Base-by-base conservation (phyloP, 2,797 vertebrate genomes). In the Poecilia picta region DNA sequence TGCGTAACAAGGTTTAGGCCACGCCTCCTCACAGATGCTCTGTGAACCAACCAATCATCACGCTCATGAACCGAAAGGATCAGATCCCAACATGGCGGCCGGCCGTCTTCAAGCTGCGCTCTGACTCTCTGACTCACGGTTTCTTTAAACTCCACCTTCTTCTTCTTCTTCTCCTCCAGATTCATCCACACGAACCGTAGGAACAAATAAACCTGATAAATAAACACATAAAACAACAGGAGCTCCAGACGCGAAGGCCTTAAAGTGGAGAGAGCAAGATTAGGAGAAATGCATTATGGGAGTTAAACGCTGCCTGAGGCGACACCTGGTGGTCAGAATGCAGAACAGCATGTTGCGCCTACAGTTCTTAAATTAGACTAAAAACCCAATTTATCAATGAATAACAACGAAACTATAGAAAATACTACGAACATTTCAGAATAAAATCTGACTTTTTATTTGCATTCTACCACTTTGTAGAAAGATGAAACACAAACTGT, bases 31-130 rank as follows among this genome's bases (percentile, higher is more conserved):
- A 94, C 91, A 28, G 73, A 94, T 0, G 0, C 0, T 0, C 84
- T 75, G 89, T 93, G 92, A 90, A 0, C 0, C 0, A 16, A 82
- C 91, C 91, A 3, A 47, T 94, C 92, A 93, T 93, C 92, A 93
- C 0, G 11, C 4, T 2, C 45, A 79, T 92, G 91, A 93, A 88
- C 88, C 64, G 53, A 75, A 91, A 92, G 82, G 81, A 93, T 91
- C 93, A 15, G 0, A 0, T 0, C 0, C 0, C 0, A 25, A 20
- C 1, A 31, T 46, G 75, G 80, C 81, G 81, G 72, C 1, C 13
- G 1, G 0, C 0, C 0, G 0, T 0, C 0, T 0, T 62, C 4
- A 25, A 0, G 0, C 0, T 0, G 4, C 15, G 0, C 5, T 2
- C 5, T 13, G 1, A 0, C 43, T 1, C 0, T 43, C 25, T 88